A percentile compares a stretch with the other conserved stretches of the same genome.
Conservation (phyloP, 2,797 vertebrate genomes). For the Sciurus vulgaris region DNA sequence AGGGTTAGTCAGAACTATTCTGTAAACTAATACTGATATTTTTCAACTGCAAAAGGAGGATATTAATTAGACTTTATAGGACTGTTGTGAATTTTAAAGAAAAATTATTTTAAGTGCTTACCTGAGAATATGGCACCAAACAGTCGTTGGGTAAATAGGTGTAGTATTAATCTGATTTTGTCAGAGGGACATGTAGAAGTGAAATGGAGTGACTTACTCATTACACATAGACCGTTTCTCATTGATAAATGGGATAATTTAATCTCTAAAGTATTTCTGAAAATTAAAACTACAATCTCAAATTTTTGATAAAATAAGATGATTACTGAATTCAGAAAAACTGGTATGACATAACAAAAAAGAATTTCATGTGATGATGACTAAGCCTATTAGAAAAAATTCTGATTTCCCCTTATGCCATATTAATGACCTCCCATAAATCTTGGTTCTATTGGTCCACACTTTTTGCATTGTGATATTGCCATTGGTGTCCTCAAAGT, state of each 20-base stretch:
- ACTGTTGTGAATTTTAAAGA: background rate
- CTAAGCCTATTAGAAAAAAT: background rate
- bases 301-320: background rate
- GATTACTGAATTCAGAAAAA: background rate
- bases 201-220: background rate
- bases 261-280: background rate
- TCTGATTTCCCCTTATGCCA: background rate
- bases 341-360: background rate
- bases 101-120: slow-evolving; percentile 57
- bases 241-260: background rate
- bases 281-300: background rate
- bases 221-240: background rate
- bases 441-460: background rate
- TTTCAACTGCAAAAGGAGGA: background rate
- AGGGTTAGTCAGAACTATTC: background rate
- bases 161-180: background rate
- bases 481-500: background rate
- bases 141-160: background rate
- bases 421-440: background rate
- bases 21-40: background rate
- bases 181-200: background rate
- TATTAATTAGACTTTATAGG: background rate
- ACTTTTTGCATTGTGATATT: background rate
- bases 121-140: background rate
- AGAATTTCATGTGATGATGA: background rate